phyloP scores from a whole-genome alignment of 2,888 invertebrate genomes.

The Microplitis manilae region DNA sequence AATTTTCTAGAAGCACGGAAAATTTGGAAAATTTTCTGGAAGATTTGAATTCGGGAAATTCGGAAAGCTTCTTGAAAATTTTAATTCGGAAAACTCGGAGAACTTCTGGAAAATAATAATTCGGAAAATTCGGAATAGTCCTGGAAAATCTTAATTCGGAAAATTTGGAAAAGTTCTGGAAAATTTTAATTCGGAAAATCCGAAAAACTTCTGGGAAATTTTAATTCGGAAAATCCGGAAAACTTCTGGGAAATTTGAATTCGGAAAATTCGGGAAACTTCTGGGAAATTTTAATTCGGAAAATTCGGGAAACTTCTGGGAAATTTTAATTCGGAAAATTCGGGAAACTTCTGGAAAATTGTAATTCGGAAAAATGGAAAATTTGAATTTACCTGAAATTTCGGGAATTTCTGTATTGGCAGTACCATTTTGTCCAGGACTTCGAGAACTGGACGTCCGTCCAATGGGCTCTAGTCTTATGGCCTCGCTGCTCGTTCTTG shows the following conservation, averaged over 20 bases:
- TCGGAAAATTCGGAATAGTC: no score
- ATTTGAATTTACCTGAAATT: slow-evolving; percentile 54
- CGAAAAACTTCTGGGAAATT: no score
- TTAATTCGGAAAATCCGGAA: no score
- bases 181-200: no score
- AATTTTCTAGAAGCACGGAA: neutral
- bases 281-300: no score
- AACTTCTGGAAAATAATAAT: no score
- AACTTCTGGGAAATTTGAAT: no score
- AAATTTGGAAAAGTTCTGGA: no score
- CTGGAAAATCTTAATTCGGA: no score
- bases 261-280: no score
- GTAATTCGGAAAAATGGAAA: slow-evolving; percentile 25
- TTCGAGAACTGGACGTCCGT: slow-evolving; percentile 65
- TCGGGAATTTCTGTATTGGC: slow-evolving; percentile 65
- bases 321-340: neutral
- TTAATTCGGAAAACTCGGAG: no score
- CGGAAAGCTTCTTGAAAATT: neutral
- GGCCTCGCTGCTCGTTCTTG: slow-evolving; percentile 65
- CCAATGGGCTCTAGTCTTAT: slow-evolving; percentile 68
- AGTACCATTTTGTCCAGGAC: slow-evolving; percentile 67
- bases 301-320: no score
- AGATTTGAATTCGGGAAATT: neutral
- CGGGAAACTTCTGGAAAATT: neutral
- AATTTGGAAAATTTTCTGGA: neutral